These are phyloP conservation scores for Chrysomallon squamiferum DNA, from an alignment of 1,140 invertebrate genomes.

Conservation along the genomic window DNA sequence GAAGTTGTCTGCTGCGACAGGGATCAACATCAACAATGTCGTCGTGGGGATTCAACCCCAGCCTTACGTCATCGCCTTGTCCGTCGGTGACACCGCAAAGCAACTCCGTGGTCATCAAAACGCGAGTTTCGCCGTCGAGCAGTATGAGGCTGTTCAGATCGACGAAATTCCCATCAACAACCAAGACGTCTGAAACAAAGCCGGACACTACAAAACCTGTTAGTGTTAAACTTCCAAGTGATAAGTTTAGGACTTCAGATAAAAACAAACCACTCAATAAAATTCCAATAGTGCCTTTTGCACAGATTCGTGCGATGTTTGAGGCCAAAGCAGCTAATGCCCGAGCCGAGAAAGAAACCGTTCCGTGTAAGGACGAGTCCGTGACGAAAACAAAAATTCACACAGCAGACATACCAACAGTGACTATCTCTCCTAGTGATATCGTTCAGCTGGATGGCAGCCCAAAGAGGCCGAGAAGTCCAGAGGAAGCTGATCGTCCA, in stretches of 20 bases:
- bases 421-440: conserved; percentile 3
- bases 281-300: conserved; percentile 56
- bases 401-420: neutral
- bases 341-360: neutral
- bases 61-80: conserved; percentile 48
- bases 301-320: conserved; percentile 54
- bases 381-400: neutral
- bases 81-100: conserved; percentile 37
- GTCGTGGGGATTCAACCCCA: conserved; percentile 39
- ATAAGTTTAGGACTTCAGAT: conserved; percentile 46
- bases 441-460: neutral
- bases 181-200: conserved; percentile 12
- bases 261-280: conserved; percentile 51
- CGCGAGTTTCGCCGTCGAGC: conserved; percentile 43
- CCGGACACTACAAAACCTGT: conserved; percentile 27
- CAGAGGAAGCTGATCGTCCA: neutral
- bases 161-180: conserved; percentile 22
- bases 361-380: neutral
- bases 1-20: conserved; percentile 43
- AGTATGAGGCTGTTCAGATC: conserved; percentile 31
- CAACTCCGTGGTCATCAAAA: conserved; percentile 50
- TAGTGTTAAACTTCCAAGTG: conserved; percentile 45
- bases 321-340: conserved; percentile 37
- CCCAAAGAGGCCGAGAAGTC: conserved; percentile 2
- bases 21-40: conserved; percentile 47